Evolutionary conservation across 2,113 vertebrate species (phyloP), one percentile per base, ranked within the genome.

Genomic region (Ursus arctos): DNA sequence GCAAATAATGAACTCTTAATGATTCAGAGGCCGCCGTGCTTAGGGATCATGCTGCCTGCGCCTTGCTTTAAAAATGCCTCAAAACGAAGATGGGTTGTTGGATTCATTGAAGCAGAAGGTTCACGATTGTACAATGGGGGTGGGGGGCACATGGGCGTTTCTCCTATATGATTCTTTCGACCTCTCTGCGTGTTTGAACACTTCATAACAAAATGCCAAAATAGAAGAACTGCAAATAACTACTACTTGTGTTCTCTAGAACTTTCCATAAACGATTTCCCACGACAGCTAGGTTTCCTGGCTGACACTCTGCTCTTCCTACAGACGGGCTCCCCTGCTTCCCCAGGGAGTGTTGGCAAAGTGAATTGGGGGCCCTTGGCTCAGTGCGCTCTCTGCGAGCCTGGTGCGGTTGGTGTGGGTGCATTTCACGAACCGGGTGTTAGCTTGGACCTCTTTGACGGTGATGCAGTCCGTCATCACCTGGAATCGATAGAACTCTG

Each of bases 301-400:
- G 22, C 71, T 19, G 21, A 14, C 43, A 31, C 59, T 26, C 0
- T 2, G 3, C 36, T 7, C 0, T 57, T 36, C 71, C 47, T 65
- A 14, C 5, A 1, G 18, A 15, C 0, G 0, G 72, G 72, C 9
- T 43, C 49, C 0, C 57, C 10, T 5, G 15, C 76, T 82, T 51
- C 51, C 69, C 28, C 0, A 4, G 55, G 55, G 67, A 11, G 43
- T 2, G 19, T 7, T 6, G 33, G 51, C 1, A 22, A 12, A 57
- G 63, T 0, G 2, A 6, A 9, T 1, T 7, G 4, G 15, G n/a
- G 47, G 51, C 31, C 36, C 72, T 18, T 10, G 82, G 15, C 33
- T 26, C 4, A 0, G 14, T n/a, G 40, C 2, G 36, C 16, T 13
- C 76, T 88, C 49, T 51, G n/a, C 12, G 83, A 7, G 6, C 76